Base-by-base conservation (phyloP, 2,888 invertebrate species). In the Meteorus colon region DNA sequence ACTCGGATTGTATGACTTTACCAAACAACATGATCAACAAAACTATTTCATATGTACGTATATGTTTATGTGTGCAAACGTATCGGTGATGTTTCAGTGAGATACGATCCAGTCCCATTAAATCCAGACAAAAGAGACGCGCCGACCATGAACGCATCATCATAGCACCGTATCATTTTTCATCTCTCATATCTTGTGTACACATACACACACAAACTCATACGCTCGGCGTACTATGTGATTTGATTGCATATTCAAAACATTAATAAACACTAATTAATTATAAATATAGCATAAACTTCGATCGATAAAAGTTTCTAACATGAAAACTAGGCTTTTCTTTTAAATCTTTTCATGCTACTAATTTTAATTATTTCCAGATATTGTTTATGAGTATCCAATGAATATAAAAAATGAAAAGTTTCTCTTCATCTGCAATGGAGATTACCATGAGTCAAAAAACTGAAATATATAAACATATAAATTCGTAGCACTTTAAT, bases 81-180 rank as follows among this genome's bases (percentile, higher is more conserved):
- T 74, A 66, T 74, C 74, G 69, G 68, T 67, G 74, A 74, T 74
- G 67, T 74, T 74, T 24, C 31, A 31, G 24, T 29, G 68, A 62
- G 74, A 74, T 74, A 74, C 41, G 68, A 66, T 12, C 60, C 34
- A 34, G 67, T 60, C 74, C 74, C 45, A 68, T 74, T 68, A 74
- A 59, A 55, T 55, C 37, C 34, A 34, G 69, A 74, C 74, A 74
- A 74, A 74, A 74, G 74, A 34, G 19, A 55, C 55, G 55, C 27
- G 37, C 60, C 71, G 60, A 41, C 55, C 51, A 12, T 29, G 60
- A 63, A 19, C 55, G 55, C 55, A 55, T 55, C 65, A 31, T 37
- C 66, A 24, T 24, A 14, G 12, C 55, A 55, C 55, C 55, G n/a
- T 55, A 55, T 55, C 55, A 55, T 55, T 55, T 24, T 24, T 55